Evolutionary conservation across 2,888 invertebrate species (phyloP).

Genomic region (Clunio marinus): DNA sequence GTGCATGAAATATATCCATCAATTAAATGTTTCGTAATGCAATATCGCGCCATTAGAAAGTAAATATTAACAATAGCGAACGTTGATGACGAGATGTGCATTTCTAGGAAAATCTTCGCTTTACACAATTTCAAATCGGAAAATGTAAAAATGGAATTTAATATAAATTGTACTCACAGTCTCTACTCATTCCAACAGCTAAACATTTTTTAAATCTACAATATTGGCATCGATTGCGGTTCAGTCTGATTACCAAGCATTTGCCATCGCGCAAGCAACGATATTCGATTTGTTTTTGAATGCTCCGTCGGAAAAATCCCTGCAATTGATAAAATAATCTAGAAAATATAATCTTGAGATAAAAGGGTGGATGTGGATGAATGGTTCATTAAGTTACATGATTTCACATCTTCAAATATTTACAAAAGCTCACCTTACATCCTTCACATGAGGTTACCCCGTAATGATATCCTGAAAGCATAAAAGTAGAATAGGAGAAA

Average conservation of each 20-base stretch:
- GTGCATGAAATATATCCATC: not conserved
- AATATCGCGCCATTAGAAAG: not conserved
- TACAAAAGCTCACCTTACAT: constrained; percentile 71
- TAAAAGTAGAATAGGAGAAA: constrained; percentile 74
- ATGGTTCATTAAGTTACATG: not conserved
- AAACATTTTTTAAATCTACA: constrained; percentile 96
- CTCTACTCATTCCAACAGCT: constrained; percentile 93
- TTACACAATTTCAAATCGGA: not conserved
- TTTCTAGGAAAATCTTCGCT: not conserved
- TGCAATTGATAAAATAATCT: constrained; percentile 50
- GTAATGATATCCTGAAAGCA: constrained; percentile 70
- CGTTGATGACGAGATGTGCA: too few species aligned
- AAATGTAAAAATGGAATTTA: not conserved
- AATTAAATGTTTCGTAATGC: not conserved
- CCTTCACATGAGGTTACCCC: constrained; percentile 98
- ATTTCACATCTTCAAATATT: too few species aligned
- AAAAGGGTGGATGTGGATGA: not conserved
- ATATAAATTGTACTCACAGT: constrained; percentile 71
- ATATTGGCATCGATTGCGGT: constrained; percentile 92
- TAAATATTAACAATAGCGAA: too few species aligned
- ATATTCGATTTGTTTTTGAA: constrained; percentile 95
- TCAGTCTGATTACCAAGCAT: constrained; percentile 87
- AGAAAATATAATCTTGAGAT: not conserved
- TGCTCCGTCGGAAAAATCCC: constrained; percentile 94
- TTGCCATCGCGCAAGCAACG: constrained; percentile 90